Conservation (phyloP, 1,140 invertebrate genomes). For the Diabrotica virgifera region DNA sequence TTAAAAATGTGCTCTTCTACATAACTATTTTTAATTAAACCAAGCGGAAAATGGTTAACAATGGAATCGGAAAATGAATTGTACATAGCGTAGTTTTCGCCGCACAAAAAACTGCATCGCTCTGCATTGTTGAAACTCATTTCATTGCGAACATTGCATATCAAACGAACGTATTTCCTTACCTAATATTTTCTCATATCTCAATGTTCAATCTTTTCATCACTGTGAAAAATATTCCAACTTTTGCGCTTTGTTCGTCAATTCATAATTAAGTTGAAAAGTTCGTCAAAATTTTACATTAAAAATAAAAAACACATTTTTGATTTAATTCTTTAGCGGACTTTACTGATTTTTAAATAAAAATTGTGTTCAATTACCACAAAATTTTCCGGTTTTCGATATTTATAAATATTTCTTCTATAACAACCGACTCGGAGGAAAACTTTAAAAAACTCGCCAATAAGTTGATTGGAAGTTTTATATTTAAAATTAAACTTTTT, state of each 20-base stretch:
- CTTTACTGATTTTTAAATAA: too few relatives aligned
- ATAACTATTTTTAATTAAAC: slow-evolving; percentile 7
- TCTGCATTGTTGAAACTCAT: slow-evolving; percentile 13
- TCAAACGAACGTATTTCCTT: slow-evolving; percentile 7
- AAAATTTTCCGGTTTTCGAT: too few relatives aligned
- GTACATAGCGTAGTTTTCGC: slow-evolving; percentile 7
- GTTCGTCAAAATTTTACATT: background rate
- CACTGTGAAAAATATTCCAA: slow-evolving; percentile 3
- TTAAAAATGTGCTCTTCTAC: slow-evolving; percentile 13
- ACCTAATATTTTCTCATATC: slow-evolving; percentile 5
- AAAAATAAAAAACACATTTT: background rate
- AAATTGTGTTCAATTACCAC: too few relatives aligned
- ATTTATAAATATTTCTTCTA: too few relatives aligned
- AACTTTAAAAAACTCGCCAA: too few relatives aligned
- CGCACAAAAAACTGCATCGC: slow-evolving; percentile 14
- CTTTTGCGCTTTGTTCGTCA: background rate
- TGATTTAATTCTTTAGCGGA: too few relatives aligned
- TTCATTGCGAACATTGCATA: slow-evolving; percentile 4
- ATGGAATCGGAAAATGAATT: slow-evolving; percentile 16
- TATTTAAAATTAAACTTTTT: too few relatives aligned
- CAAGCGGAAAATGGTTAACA: slow-evolving; percentile 8
- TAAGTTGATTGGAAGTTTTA: too few relatives aligned
- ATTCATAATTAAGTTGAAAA: background rate
- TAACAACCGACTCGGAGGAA: too few relatives aligned
- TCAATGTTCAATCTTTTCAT: slow-evolving; percentile 3